Percentiles rank a stretch among this genome's conserved stretches.
Conservation (phyloP, 2,888 invertebrate genomes). For the Archips crataeganus region DNA sequence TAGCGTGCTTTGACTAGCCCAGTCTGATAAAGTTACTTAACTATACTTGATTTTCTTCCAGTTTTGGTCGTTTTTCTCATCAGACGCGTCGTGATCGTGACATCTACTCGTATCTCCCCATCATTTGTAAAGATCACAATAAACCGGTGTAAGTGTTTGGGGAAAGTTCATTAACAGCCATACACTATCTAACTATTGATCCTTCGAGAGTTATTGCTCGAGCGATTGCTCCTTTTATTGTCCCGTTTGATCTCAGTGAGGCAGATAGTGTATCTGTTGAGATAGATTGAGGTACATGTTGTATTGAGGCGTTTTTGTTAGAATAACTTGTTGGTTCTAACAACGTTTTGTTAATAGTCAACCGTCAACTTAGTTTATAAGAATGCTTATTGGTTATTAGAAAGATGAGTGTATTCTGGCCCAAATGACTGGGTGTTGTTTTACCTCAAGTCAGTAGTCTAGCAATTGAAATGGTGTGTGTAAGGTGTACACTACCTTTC, state of each 20-base stretch:
- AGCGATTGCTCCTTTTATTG: constrained; percentile 8
- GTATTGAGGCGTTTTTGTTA: neutral
- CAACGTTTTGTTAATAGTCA: neutral
- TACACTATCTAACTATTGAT: constrained; percentile 5
- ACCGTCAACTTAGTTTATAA: neutral
- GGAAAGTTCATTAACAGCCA: constrained; percentile 53
- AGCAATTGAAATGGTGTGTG: too few species aligned
- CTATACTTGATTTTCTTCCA: neutral
- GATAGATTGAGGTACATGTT: constrained; percentile 7
- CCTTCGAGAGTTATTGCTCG: neutral
- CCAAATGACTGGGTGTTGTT: too few species aligned
- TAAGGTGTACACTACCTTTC: too few species aligned
- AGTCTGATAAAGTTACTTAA: neutral
- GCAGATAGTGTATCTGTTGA: constrained; percentile 5
- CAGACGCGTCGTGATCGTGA: neutral
- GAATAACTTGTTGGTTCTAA: neutral
- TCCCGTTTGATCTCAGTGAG: neutral
- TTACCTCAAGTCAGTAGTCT: too few species aligned
- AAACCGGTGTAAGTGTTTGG: constrained; percentile 47
- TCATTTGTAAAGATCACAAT: constrained; percentile 39
- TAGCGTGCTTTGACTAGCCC: too few species aligned
- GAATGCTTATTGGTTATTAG: neutral
- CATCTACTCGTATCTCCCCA: neutral
- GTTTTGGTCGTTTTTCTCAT: neutral
- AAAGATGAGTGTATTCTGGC: neutral